Conservation (phyloP, 2,888 invertebrate species). For the Melieria picta region DNA sequence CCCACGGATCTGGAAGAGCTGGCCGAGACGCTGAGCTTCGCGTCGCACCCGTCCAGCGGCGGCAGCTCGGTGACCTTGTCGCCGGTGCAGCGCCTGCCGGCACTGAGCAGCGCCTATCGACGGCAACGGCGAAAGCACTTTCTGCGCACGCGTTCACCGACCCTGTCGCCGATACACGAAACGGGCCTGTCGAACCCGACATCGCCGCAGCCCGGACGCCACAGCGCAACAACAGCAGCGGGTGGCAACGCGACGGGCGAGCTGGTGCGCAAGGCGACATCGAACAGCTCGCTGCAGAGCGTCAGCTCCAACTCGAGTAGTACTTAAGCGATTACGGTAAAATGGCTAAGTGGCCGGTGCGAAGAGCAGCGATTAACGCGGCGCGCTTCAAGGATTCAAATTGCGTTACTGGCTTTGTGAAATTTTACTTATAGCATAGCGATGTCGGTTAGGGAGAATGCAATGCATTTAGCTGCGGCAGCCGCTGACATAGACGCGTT, state of each 20-base stretch:
- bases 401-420: too few species aligned
- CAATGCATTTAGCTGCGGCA: too few species aligned
- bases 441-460: too few species aligned
- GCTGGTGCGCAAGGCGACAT: conserved; percentile 51
- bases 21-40: conserved; percentile 69
- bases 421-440: too few species aligned
- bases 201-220: conserved; percentile 69
- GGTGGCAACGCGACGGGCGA: conserved; percentile 46
- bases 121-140: conserved; percentile 66
- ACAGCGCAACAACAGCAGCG: conserved; percentile 51
- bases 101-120: conserved; percentile 56
- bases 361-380: too few species aligned
- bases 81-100: conserved; percentile 52
- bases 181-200: conserved; percentile 78
- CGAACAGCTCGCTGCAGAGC: conserved; percentile 60
- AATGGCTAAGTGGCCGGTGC: too few species aligned
- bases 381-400: too few species aligned
- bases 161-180: conserved; percentile 76
- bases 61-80: conserved; percentile 41
- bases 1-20: conserved; percentile 69
- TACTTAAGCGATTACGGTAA: conserved; percentile 40
- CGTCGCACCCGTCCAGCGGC: conserved; percentile 52
- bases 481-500: too few species aligned
- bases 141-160: conserved; percentile 68
- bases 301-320: conserved; percentile 59